phyloP scores from a whole-genome alignment of 2,113 vertebrate genomes.

The Uropsilus gracilis region DNA sequence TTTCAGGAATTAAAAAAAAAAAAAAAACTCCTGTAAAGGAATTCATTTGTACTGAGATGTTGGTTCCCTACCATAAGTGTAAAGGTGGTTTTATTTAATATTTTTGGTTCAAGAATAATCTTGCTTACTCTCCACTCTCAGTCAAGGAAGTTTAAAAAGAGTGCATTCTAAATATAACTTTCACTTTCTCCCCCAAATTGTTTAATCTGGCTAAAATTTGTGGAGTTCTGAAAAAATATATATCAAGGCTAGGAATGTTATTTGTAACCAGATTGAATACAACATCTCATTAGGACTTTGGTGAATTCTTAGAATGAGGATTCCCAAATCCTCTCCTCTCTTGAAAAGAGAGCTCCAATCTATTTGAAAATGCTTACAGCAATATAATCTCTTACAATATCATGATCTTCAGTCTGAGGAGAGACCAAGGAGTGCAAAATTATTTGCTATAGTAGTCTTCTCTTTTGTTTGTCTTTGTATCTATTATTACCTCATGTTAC shows the following conservation, averaged over 20 bases:
- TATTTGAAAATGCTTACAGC: not conserved
- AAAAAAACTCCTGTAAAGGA: not conserved
- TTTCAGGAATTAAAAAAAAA: constrained; percentile 10
- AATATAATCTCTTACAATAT: not conserved
- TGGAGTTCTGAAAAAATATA: not conserved
- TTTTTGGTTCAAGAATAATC: not conserved
- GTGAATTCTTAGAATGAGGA: not conserved
- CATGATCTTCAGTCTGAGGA: not conserved
- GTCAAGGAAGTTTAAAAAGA: not conserved
- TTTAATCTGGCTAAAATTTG: constrained; percentile 9
- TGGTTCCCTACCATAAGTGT: not conserved
- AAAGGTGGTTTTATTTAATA: not conserved
- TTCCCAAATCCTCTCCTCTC: not conserved
- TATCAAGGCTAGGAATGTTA: not conserved
- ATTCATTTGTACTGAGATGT: too few species aligned
- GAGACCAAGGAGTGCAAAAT: not conserved
- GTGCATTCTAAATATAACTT: not conserved
- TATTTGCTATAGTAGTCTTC: not conserved
- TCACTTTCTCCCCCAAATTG: not conserved
- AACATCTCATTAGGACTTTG: not conserved
- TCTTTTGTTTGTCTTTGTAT: not conserved
- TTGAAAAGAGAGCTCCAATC: not conserved
- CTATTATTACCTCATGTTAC: not conserved
- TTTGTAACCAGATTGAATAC: not conserved
- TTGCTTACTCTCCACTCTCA: not conserved